Evolutionary conservation across 1,140 invertebrate genomes (phyloP), one percentile per base, ranked within the genome.

Genomic region (Euura saliciscinereae): DNA sequence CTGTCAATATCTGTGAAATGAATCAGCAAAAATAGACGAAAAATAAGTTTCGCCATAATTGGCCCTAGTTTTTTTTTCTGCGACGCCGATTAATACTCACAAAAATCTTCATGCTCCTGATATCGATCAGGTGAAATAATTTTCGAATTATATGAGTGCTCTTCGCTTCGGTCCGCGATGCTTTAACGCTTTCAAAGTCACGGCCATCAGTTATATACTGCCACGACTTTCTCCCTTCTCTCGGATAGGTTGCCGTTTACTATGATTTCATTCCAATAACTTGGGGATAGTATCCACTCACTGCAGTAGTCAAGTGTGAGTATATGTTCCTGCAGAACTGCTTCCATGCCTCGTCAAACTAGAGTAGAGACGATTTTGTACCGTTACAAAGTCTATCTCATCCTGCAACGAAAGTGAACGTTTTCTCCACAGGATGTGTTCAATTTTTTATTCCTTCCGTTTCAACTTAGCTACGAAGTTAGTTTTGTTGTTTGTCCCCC

Each of bases 171-270:
- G 66, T 67, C 66, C 43, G 77, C 74, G 76, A 76, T 71, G 78
- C 78, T 83, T 75, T 81, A 76, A 79, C 81, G 77, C 80, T 82
- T 83, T 84, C 84, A 87, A 87, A 86, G 85, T 87, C 85, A 87
- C 75, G 86, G 85, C 77, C 85, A 87, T 77, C 82, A 75, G 76
- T 86, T 87, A 86, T 87, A 87, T 86, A 85, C 82, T 75, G 71
- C 76, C 73, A 76, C 79, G 72, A 86, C 85, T 87, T 87, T 87
- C 86, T 85, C 85, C 84, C 84, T 85, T 84, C 84, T 85, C 80
- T 78, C 78, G 51, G 51, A 59, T 28, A 28, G 51, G 51, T n/a
- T 59, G 51, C 13, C 13, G 6, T 59, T 59, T 59, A 59, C 13
- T 59, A 59, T 59, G 51, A 59, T 59, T 59, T 59, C 51, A 59